Evolutionary conservation across 2,113 vertebrate genomes (phyloP).

Genomic region (Chinchilla lanigera): DNA sequence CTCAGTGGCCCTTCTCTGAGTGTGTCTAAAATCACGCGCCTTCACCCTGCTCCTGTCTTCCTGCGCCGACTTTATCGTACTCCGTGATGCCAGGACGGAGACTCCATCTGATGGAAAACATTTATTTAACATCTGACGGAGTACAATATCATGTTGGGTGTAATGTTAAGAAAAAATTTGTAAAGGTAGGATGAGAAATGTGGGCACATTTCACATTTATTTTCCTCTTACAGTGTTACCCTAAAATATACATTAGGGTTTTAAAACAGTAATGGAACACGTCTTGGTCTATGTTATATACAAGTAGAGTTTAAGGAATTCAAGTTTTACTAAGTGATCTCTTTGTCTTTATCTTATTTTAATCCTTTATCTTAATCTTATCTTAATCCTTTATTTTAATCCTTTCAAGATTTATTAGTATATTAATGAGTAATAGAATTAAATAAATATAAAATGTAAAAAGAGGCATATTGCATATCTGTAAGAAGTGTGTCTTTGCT

Average conservation of each 20-base stretch:
- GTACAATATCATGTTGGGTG: not conserved
- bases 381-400: not conserved
- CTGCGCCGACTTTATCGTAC: not conserved
- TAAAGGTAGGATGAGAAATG: not conserved
- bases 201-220: not conserved
- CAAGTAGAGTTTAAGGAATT: constrained; percentile 13
- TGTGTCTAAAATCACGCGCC: not conserved
- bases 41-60: not conserved
- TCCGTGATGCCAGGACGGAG: not conserved
- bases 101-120: not conserved
- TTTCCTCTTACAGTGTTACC: not conserved
- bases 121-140: not conserved
- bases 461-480: not conserved
- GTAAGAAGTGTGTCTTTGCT: not conserved
- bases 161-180: constrained; percentile 7
- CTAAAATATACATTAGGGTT: not conserved
- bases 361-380: not conserved
- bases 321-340: not conserved
- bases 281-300: constrained; percentile 17
- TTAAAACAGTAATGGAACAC: not conserved
- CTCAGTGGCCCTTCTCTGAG: not conserved
- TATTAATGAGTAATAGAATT: not conserved
- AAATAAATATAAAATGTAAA: not conserved
- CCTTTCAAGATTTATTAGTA: not conserved
- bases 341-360: not conserved